Conservation (phyloP, 2,797 vertebrate genomes). For the Channa striata region DNA sequence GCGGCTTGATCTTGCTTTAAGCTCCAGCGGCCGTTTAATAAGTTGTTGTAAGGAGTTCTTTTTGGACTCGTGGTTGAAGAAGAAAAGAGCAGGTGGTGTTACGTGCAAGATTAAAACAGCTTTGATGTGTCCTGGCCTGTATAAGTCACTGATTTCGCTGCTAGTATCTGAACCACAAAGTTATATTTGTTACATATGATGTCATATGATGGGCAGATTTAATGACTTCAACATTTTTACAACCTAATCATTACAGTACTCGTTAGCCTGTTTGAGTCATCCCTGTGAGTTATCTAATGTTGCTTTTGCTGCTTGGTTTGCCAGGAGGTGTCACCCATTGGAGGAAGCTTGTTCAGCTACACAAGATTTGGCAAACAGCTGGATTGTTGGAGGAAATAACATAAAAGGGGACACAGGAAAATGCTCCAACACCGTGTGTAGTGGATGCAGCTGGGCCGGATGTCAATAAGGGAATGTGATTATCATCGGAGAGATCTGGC, state of each 20-base stretch:
- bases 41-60: neutral
- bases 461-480: slow-evolving; percentile 66
- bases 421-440: slow-evolving; percentile 25
- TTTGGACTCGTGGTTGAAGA: neutral
- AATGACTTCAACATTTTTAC: slow-evolving; percentile 25
- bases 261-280: slow-evolving; percentile 28
- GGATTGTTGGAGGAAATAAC: slow-evolving; percentile 47
- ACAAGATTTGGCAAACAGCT: slow-evolving; percentile 48
- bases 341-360: slow-evolving; percentile 21
- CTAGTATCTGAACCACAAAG: slow-evolving; percentile 1
- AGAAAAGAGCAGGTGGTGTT: neutral
- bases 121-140: slow-evolving; percentile 22
- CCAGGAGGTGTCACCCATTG: slow-evolving; percentile 29
- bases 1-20: slow-evolving; percentile 25
- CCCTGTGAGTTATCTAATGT: slow-evolving; percentile 11
- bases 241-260: slow-evolving; percentile 36
- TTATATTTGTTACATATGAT: slow-evolving; percentile 3
- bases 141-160: slow-evolving; percentile 1
- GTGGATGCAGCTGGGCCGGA: slow-evolving; percentile 69
- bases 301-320: slow-evolving; percentile 3
- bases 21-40: slow-evolving; percentile 15
- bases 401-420: slow-evolving; percentile 37
- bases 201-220: neutral
- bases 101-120: slow-evolving; percentile 16
- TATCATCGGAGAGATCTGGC: slow-evolving; percentile 56